Percentiles rank a stretch among this genome's conserved stretches.
These are phyloP conservation scores for Euproctis similis DNA, from an alignment of 2,888 invertebrate species.

Conservation along the genomic window DNA sequence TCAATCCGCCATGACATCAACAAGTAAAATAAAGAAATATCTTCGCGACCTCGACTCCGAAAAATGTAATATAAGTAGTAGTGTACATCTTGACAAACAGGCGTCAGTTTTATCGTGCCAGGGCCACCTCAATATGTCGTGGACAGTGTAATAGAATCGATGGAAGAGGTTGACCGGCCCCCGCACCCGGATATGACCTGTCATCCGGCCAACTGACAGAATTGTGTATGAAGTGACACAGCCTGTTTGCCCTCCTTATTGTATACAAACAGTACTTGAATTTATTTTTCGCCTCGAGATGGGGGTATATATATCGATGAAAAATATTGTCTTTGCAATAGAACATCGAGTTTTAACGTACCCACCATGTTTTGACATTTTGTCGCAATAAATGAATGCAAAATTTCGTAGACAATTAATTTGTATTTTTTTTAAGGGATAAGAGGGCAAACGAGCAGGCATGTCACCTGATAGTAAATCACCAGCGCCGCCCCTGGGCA, in stretches of 20 bases:
- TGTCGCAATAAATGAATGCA: too few species aligned
- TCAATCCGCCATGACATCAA: too few species aligned
- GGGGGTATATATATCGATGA: slow-evolving; percentile 24
- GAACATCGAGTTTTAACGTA: too few species aligned
- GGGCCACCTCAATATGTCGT: slow-evolving; percentile 55
- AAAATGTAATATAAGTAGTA: slow-evolving; percentile 13
- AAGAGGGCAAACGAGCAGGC: too few species aligned
- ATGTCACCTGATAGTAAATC: too few species aligned
- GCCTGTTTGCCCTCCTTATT: slow-evolving; percentile 49
- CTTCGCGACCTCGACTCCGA: neutral
- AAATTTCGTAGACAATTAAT: too few species aligned
- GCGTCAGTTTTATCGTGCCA: slow-evolving; percentile 26
- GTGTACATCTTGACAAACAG: slow-evolving; percentile 35
- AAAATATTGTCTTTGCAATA: slow-evolving; percentile 15
- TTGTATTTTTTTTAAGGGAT: too few species aligned
- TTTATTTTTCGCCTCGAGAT: slow-evolving; percentile 25
- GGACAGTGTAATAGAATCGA: slow-evolving; percentile 64
- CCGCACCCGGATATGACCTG: slow-evolving; percentile 60
- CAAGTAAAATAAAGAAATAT: too few species aligned
- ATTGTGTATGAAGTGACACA: slow-evolving; percentile 43
- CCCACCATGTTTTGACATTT: too few species aligned
- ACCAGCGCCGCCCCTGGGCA: too few species aligned
- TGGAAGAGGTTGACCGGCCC: slow-evolving; percentile 50
- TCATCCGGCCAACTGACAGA: slow-evolving; percentile 56
- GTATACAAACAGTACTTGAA: slow-evolving; percentile 48